Evolutionary conservation across 1,140 invertebrate species (phyloP).

Genomic region (Maconellicoccus hirsutus): DNA sequence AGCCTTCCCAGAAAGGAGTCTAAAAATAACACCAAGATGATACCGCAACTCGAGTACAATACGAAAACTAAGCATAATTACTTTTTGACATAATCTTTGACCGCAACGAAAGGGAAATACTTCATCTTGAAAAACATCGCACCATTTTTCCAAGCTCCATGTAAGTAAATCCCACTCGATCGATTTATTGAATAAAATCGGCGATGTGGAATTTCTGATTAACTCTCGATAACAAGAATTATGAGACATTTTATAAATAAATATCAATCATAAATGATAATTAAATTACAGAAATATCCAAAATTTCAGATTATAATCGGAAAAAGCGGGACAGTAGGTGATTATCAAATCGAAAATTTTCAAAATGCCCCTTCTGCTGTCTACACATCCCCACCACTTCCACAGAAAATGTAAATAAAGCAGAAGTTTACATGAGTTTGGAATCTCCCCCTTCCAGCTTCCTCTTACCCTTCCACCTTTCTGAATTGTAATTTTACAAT

Average conservation of each 20-base stretch:
- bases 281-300: too few relatives aligned
- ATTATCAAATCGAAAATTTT: too few relatives aligned
- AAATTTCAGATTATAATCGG: too few relatives aligned
- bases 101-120: constrained; percentile 24
- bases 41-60: not conserved
- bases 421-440: too few relatives aligned
- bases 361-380: too few relatives aligned
- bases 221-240: not conserved
- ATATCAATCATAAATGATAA: not conserved
- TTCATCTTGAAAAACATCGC: constrained; percentile 21
- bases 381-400: too few relatives aligned
- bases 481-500: too few relatives aligned
- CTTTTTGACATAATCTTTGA: constrained; percentile 22
- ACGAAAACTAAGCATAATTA: constrained; percentile 20
- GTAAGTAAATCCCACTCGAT: constrained; percentile 24
- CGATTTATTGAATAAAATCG: constrained; percentile 21
- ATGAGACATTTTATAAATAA: not conserved
- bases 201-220: constrained; percentile 17
- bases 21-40: constrained; percentile 33
- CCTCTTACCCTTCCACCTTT: too few relatives aligned
- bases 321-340: too few relatives aligned
- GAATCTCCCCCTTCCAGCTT: too few relatives aligned
- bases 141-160: constrained; percentile 24
- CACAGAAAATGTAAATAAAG: too few relatives aligned
- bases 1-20: constrained; percentile 64